A percentile compares a stretch with the other conserved stretches of the same genome.
Conservation (phyloP, 2,113 vertebrate species). For the Abramis brama region DNA sequence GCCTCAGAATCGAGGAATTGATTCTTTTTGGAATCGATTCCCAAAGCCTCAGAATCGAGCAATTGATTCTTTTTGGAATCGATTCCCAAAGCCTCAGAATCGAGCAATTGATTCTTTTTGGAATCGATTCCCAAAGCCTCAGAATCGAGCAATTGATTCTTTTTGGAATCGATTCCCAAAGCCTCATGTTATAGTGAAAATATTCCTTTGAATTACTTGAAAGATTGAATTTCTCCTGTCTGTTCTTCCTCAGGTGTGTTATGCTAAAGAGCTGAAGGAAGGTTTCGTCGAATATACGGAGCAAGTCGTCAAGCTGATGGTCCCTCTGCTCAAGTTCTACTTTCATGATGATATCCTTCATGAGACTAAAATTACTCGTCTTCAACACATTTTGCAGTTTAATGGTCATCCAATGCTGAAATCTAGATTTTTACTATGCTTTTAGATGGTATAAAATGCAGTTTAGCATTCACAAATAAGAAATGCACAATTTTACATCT, state of each 20-base stretch:
- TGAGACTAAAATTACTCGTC: not conserved
- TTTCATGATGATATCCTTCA: conserved; percentile 99
- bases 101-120: too few relatives aligned
- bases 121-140: too few relatives aligned
- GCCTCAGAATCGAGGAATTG: too few relatives aligned
- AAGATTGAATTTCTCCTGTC: not conserved
- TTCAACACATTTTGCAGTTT: not conserved
- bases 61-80: too few relatives aligned
- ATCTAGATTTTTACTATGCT: not conserved
- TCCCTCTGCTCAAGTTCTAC: conserved; percentile 96
- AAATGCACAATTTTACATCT: not conserved
- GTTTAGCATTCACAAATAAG: not conserved
- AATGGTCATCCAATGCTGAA: not conserved
- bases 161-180: too few relatives aligned
- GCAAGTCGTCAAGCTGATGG: conserved; percentile 99
- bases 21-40: too few relatives aligned
- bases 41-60: too few relatives aligned
- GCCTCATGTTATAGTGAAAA: not conserved
- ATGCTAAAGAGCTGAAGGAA: conserved; percentile 97
- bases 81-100: too few relatives aligned
- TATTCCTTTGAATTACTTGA: not conserved
- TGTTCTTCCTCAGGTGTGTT: conserved; percentile 86
- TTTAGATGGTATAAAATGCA: not conserved
- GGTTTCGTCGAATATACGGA: conserved; percentile 98
- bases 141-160: too few relatives aligned